Evolutionary conservation across 2,888 invertebrate species (phyloP).

Genomic region (Coenonympha arcania): DNA sequence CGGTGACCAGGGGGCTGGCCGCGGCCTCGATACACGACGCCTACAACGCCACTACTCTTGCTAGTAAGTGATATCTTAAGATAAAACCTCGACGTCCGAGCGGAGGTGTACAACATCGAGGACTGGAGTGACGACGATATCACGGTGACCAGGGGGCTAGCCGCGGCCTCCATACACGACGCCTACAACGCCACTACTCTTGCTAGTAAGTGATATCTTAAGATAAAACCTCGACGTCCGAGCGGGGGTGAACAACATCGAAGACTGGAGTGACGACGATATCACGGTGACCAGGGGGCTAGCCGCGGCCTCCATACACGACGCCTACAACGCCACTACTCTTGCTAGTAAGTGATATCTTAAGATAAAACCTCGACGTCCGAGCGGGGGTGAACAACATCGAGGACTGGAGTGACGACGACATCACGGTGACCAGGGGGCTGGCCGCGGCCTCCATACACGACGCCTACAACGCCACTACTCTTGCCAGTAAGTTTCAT

Average conservation of each 20-base stretch:
- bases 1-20: conserved; percentile 56
- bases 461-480: conserved; percentile 46
- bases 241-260: conserved; percentile 62
- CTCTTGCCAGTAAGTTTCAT: conserved; percentile 59
- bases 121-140: conserved; percentile 66
- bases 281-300: conserved; percentile 62
- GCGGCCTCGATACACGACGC: conserved; percentile 50
- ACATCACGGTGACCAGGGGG: conserved; percentile 57
- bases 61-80: no score
- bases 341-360: conserved; percentile 61
- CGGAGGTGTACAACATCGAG: conserved; percentile 64
- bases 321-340: conserved; percentile 46
- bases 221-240: conserved; percentile 62
- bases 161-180: conserved; percentile 50
- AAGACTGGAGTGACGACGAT: conserved; percentile 65
- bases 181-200: conserved; percentile 47
- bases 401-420: conserved; percentile 64
- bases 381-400: conserved; percentile 66
- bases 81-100: conserved; percentile 59
- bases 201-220: conserved; percentile 61
- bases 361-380: conserved; percentile 58
- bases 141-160: conserved; percentile 58
- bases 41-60: conserved; percentile 48
- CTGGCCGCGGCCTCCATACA: conserved; percentile 53
- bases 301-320: conserved; percentile 47